Base-by-base conservation (phyloP, 30 jellyfish, hydroid and myxozoan species). In the Aurelia coerulea region DNA sequence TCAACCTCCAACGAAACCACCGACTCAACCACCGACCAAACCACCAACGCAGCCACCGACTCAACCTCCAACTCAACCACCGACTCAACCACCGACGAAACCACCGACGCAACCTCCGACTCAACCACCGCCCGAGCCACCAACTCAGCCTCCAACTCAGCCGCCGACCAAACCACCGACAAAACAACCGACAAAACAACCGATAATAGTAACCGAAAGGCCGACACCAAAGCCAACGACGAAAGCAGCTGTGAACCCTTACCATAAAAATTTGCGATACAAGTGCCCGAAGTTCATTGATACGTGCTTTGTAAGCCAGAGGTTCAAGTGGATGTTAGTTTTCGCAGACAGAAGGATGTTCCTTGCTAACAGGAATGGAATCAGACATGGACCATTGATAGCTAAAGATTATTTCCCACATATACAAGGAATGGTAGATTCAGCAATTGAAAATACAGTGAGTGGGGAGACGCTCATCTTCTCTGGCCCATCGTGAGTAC, bases 321-420 rank as follows among this genome's bases (percentile, higher is more conserved):
- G 78, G n/a, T 83, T 49, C 65, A 51, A 68, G 16, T 85, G 94
- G 94, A 66, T 85, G 88, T 17, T 85, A 15, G 83, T 85, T 34
- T 52, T 85, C 16, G 62, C 83, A 18, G 81, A 68, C 32, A 62
- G 52, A 19, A 79, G 79, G 52, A 32, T 89, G 74, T 80, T 80
- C 62, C 90, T 89, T 42, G 97, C 90, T 17, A 81, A 89, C 58
- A 64, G 89, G 51, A 80, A 71, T 31, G 97, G 97, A 53, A 76
- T 89, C 18, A 50, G 91, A 10, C 88, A 89, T 39, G 97, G 97
- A 8, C 97, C 97, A 14, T 53, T 89, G 12, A 15, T 51, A 23
- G 87, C 88, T 31, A 46, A 59, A 33, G 63, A 68, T 32, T 89
- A 89, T 53, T 79, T 79, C 13, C 92, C 92, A 10, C 59, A 58